These are phyloP conservation scores for Callorhinus ursinus DNA, from an alignment of 2,113 vertebrate genomes.

Conservation along the genomic window DNA sequence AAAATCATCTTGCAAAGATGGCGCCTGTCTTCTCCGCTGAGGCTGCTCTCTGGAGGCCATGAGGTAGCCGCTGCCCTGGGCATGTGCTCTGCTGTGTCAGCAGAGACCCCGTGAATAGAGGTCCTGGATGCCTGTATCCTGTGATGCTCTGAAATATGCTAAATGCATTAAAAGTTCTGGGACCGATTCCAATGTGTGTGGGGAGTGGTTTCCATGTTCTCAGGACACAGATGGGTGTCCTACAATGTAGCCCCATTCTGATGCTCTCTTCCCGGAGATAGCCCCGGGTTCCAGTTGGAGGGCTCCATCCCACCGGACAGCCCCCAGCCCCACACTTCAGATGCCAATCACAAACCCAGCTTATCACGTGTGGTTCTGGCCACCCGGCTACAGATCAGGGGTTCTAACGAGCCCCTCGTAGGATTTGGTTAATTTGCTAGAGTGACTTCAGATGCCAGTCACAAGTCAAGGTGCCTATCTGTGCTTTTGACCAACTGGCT, in stretches of 20 bases:
- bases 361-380: not conserved
- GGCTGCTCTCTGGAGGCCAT: not conserved
- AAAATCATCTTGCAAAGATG: not conserved
- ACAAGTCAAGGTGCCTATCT: not conserved
- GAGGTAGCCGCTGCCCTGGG: fast-evolving
- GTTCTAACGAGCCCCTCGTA: not conserved
- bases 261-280: not conserved
- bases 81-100: not conserved
- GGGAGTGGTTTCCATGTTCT: not conserved
- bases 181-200: not conserved
- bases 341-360: not conserved
- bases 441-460: too few relatives aligned
- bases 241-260: not conserved
- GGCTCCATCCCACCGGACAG: not conserved
- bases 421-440: not conserved
- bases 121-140: too few relatives aligned
- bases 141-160: not conserved
- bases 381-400: not conserved
- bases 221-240: not conserved
- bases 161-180: not conserved
- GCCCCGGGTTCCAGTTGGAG: not conserved
- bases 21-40: not conserved
- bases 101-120: not conserved
- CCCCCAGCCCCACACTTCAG: not conserved
- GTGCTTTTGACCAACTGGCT: not conserved